phyloP scores from a whole-genome alignment of 2,888 invertebrate species.

The Tuta absoluta region DNA sequence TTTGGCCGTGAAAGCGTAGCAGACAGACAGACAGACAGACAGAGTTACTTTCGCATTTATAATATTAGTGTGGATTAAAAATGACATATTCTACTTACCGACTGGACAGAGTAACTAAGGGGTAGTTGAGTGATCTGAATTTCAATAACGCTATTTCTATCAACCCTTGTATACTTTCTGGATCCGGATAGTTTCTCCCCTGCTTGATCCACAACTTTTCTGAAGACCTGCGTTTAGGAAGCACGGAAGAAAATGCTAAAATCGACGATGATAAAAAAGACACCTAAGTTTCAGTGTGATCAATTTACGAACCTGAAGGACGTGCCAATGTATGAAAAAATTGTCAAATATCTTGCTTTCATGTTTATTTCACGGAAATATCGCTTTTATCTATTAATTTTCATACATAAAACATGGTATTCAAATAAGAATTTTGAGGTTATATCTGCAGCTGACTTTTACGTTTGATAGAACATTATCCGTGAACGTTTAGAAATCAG shows the following conservation, averaged over 20 bases:
- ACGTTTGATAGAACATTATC: background rate
- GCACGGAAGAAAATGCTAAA: constrained; percentile 22
- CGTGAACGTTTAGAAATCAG: background rate
- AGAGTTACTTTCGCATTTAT: no score
- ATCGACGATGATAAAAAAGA: constrained; percentile 4
- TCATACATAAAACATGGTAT: constrained; percentile 13
- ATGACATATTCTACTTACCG: constrained; percentile 82
- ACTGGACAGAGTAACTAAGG: constrained; percentile 84
- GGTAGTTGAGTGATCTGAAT: constrained; percentile 80
- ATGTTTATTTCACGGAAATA: constrained; percentile 44
- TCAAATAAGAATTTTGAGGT: constrained; percentile 11
- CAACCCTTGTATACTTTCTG: constrained; percentile 86
- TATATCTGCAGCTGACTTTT: constrained; percentile 22
- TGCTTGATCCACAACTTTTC: constrained; percentile 82
- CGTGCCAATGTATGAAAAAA: constrained; percentile 89
- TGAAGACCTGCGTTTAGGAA: constrained; percentile 81
- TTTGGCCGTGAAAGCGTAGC: no score
- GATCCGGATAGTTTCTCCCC: constrained; percentile 78
- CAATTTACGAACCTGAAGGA: constrained; percentile 83
- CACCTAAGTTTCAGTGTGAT: constrained; percentile 7
- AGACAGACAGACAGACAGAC: no score
- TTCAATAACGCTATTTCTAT: constrained; percentile 84
- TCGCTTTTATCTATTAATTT: background rate
- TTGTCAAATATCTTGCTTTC: constrained; percentile 87
- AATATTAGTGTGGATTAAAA: no score